These are phyloP conservation scores for Ranitomeya variabilis DNA, from an alignment of 2,113 vertebrate genomes.

Conservation along the genomic window DNA sequence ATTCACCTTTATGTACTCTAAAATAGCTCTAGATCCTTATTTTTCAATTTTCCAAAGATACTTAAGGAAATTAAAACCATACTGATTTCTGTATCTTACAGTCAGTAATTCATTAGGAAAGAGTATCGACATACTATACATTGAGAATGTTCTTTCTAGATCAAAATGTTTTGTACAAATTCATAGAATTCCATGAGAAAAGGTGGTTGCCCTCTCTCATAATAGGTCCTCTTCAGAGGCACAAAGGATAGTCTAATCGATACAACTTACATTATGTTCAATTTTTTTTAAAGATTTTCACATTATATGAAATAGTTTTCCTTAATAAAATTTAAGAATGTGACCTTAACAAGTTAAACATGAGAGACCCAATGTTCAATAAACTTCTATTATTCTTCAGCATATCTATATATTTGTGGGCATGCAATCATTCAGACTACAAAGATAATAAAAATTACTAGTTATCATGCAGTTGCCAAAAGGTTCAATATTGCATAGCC, in stretches of 20 bases:
- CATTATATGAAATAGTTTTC: background rate
- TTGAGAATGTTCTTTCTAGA: too few species aligned
- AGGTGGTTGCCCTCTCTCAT: too few species aligned
- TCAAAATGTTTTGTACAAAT: background rate
- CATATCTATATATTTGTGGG: background rate
- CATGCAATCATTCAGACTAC: background rate
- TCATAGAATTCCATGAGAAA: background rate
- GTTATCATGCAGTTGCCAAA: too few species aligned
- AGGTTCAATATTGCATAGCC: too few species aligned
- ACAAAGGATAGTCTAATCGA: background rate
- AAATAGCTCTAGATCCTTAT: too few species aligned
- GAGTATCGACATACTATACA: background rate
- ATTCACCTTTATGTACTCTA: too few species aligned
- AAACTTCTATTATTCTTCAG: background rate
- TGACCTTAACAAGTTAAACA: background rate
- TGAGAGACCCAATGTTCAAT: background rate
- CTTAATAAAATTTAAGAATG: background rate
- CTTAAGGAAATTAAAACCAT: too few species aligned
- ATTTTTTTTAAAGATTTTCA: background rate
- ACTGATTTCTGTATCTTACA: too few species aligned
- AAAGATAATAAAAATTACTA: background rate
- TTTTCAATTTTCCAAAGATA: too few species aligned
- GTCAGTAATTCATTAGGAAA: too few species aligned
- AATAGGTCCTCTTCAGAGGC: too few species aligned
- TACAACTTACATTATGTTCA: background rate